Evolutionary conservation across 2,113 vertebrate species (phyloP).

Genomic region (Urocitellus parryii): DNA sequence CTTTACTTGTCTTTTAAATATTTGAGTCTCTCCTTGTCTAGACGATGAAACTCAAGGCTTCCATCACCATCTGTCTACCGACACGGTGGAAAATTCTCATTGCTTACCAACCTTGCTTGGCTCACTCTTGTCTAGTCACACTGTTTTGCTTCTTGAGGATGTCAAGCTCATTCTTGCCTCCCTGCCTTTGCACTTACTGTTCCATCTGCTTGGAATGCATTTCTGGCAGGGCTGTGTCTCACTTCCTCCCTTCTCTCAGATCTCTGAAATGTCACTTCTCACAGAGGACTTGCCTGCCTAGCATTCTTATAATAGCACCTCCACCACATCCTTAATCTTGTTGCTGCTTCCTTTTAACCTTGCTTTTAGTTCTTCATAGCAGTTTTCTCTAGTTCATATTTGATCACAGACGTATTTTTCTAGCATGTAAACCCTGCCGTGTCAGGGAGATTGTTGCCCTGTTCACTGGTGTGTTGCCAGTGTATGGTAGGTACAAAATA

Average conservation of each 20-base stretch:
- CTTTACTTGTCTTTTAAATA: background rate
- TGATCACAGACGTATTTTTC: background rate
- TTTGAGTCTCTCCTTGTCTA: background rate
- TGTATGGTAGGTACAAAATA: background rate
- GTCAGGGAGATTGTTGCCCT: background rate
- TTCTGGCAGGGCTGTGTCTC: background rate
- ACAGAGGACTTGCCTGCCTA: background rate
- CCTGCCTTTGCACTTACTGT: background rate
- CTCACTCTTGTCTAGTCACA: background rate
- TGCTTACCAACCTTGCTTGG: background rate
- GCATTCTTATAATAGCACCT: background rate
- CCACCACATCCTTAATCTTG: fast-evolving
- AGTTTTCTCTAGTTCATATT: background rate
- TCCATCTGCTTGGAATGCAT: background rate
- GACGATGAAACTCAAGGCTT: background rate
- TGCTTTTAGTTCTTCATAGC: background rate
- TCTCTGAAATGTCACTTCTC: background rate
- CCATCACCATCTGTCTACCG: background rate
- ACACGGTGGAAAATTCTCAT: background rate
- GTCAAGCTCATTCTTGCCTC: background rate
- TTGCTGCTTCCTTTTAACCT: background rate
- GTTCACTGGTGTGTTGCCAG: background rate
- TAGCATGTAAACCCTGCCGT: background rate
- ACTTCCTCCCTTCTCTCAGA: background rate
- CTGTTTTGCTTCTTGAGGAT: background rate